Conservation (phyloP, 2,113 vertebrate species). For the Panurus biarmicus region DNA sequence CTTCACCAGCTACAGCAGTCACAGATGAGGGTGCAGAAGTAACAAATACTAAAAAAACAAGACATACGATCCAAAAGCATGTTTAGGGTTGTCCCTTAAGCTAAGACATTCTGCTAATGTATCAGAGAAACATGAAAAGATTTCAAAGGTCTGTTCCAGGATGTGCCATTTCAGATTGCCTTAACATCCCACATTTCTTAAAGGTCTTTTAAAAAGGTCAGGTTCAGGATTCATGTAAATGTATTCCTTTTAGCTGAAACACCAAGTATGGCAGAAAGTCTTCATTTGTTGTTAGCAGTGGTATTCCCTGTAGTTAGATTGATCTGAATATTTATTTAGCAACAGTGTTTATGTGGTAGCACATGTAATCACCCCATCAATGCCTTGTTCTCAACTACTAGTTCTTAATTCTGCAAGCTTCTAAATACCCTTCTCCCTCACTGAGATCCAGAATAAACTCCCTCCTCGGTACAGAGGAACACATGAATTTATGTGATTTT, state of each 20-base stretch:
- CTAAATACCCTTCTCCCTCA: neutral
- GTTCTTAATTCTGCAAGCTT: neutral
- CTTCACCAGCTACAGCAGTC: neutral
- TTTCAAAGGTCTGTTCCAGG: neutral
- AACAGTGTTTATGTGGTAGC: neutral
- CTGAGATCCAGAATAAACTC: neutral
- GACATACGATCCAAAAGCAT: neutral
- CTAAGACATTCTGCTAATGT: neutral
- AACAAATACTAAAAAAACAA: neutral
- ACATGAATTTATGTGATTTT: neutral
- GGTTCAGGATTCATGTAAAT: neutral
- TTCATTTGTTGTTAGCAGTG: neutral
- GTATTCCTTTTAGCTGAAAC: neutral
- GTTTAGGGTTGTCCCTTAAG: neutral
- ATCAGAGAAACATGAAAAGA: neutral
- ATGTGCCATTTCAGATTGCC: neutral
- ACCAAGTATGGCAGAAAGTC: neutral
- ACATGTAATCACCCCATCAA: neutral
- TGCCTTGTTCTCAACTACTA: neutral
- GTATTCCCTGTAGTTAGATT: neutral
- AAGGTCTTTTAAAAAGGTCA: constrained; percentile 1
- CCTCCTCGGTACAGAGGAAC: neutral
- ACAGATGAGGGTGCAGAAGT: neutral
- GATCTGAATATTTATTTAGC: neutral
- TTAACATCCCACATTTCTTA: neutral